These are phyloP conservation scores for Xestia rhomboidea DNA, from an alignment of 2,888 invertebrate species.

Conservation along the genomic window DNA sequence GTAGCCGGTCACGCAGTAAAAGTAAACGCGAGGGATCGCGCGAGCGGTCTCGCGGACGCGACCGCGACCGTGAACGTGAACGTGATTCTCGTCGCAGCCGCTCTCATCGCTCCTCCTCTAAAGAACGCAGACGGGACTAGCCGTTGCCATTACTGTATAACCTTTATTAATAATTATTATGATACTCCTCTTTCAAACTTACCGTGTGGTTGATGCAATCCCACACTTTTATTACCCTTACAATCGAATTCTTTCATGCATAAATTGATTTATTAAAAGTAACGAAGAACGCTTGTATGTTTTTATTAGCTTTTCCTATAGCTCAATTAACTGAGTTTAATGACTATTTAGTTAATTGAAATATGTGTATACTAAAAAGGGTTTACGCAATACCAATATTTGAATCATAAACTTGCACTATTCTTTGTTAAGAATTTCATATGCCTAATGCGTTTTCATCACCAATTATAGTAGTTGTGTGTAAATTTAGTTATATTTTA, in stretches of 20 bases:
- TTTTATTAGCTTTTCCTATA: slow-evolving; percentile 26
- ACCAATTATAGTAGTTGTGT: slow-evolving; percentile 48
- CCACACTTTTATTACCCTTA: slow-evolving; percentile 30
- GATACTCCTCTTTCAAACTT: slow-evolving; percentile 50
- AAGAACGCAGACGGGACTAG: slow-evolving; percentile 84
- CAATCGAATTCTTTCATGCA: slow-evolving; percentile 37
- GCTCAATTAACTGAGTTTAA: slow-evolving; percentile 13
- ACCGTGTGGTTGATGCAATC: slow-evolving; percentile 30
- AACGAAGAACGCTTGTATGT: slow-evolving; percentile 27
- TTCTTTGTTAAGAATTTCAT: slow-evolving; percentile 30
- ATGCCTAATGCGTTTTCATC: slow-evolving; percentile 44
- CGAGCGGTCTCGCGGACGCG: slow-evolving; percentile 80
- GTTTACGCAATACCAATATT: slow-evolving; percentile 10
- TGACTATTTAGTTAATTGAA: slow-evolving; percentile 7
- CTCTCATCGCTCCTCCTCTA: slow-evolving; percentile 83
- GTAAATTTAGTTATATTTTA: slow-evolving; percentile 44
- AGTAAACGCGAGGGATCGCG: slow-evolving; percentile 79
- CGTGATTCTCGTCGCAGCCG: slow-evolving; percentile 82
- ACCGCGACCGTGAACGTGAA: slow-evolving; percentile 77
- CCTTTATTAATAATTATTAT: slow-evolving; percentile 40
- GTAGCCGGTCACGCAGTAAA: slow-evolving; percentile 83
- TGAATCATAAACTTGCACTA: slow-evolving; percentile 6
- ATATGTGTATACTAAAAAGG: slow-evolving; percentile 17
- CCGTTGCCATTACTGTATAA: slow-evolving; percentile 16
- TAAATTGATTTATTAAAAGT: slow-evolving; percentile 32